Base-by-base conservation (phyloP, 2,797 vertebrate species). In the Acipenser transmontanus region DNA sequence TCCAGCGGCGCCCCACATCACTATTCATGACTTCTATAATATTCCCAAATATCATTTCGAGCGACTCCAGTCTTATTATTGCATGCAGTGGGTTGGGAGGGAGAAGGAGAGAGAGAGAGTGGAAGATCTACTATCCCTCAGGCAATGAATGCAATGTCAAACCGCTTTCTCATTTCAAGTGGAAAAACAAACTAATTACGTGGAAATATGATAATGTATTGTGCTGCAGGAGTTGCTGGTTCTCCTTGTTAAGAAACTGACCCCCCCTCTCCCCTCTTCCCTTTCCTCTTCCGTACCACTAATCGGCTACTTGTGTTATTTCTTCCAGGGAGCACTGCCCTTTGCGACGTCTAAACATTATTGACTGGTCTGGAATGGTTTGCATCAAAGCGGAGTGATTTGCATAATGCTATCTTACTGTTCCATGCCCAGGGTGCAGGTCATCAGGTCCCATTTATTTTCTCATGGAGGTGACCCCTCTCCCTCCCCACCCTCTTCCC, bases 171-270 rank as follows among this genome's bases (percentile, higher is more conserved):
- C 93, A 96, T 96, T 96, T 98, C 95, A 97, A 92, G 94, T 96
- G 95, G 95, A 98, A 97, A 89, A 97, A 95, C 83, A 94, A 96
- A 95, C 92, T 97, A 98, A 98, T 98, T 95, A 97, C 90, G 94
- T 96, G 95, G 92, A 97, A 98, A 96, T 98, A 98, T 97, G 95
- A 94, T 97, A 97, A 98, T 97, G 93, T 87, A 92, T 89, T 91
- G 84, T 66, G 92, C 95, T 93, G 84, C 86, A 81, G 94, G 93
- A 92, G 71, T 70, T n/a, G 70, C 76, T 56, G 68, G 76, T 20
- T 65, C 66, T 61, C 73, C 68, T 78, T 62, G 73, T 79, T 76
- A 80, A 63, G 71, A 61, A 66, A 61, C 48, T 52, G 66, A 64
- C 77, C 75, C 13, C 66, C 11, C 60, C 51, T 20, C 68, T n/a